Evolutionary conservation across 2,888 invertebrate species (phyloP), one percentile per base, ranked within the genome.

Genomic region (Lagria hirta): DNA sequence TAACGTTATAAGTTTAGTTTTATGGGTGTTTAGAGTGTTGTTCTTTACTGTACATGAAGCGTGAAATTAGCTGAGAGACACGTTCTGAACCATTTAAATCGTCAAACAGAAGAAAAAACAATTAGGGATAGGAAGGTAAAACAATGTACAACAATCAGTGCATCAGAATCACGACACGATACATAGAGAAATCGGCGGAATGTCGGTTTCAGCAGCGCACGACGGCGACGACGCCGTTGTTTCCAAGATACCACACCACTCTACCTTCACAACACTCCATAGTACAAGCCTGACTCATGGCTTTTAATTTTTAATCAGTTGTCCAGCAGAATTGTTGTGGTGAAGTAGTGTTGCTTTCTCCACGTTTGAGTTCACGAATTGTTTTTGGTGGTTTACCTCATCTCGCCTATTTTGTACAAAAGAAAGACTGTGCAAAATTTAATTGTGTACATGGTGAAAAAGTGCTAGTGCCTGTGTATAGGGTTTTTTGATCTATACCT

Each of bases 291-390:
- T 49, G 56, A 56, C 52, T 57, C 57, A 57, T 55, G n/a, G n/a
- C n/a, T n/a, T n/a, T n/a, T n/a, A n/a, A n/a, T n/a, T 45, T 41
- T 49, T 51, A 52, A 57, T 57, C 57, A 55, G 57, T 57, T 48
- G 54, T 51, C 40, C 22, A 29, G 20, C 34, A 23, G 45, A 45
- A 13, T 34, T 27, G 40, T 14, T 20, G 23, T 34, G 42, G 42
- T 42, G 35, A 10, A 35, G 12, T 34, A 7, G 29, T 23, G 18
- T 18, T 24, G 13, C 33, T 13, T 17, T 22, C 20, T 28, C 27
- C 4, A 20, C 17, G n/a, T 26, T 13, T 13, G 8, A 17, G 18
- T 27, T 22, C 17, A 29, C 29, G 10, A 29, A n/a, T n/a, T n/a
- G n/a, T n/a, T n/a, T n/a, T n/a, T n/a, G n/a, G 29, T 16, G 29